phyloP scores from a whole-genome alignment of 2,113 vertebrate genomes.

The Phyllostomus hastatus region DNA sequence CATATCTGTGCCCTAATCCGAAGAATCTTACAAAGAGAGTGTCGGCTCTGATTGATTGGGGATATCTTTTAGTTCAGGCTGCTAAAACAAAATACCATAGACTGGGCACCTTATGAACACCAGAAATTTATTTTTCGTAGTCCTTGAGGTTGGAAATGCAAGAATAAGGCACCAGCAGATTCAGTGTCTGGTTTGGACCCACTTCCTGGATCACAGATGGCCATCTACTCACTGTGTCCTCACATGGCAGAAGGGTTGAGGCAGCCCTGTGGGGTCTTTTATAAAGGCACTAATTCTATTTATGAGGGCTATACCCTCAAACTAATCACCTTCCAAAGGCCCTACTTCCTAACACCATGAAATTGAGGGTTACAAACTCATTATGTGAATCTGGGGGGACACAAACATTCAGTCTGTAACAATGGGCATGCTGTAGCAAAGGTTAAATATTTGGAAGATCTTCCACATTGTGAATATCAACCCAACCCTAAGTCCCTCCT shows the following conservation, averaged over 20 bases:
- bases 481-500: not conserved
- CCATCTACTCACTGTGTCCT: not conserved
- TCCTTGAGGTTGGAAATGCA: not conserved
- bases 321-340: not conserved
- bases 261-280: not conserved
- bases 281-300: not conserved
- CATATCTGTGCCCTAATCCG: not conserved
- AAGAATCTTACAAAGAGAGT: not conserved
- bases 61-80: not conserved
- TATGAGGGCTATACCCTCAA: not conserved
- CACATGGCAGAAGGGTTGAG: accelerated
- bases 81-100: not conserved
- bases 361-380: not conserved
- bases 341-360: not conserved
- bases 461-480: not conserved
- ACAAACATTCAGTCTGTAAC: not conserved
- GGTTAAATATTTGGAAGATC: not conserved
- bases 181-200: not conserved
- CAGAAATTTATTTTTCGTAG: not conserved
- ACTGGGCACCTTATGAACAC: not conserved
- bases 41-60: accelerated
- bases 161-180: not conserved
- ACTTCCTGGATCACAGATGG: not conserved
- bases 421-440: not conserved
- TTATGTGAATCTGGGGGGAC: not conserved